These are phyloP conservation scores for Cygnus buccinator DNA, from an alignment of 2,113 vertebrate species.

Conservation along the genomic window DNA sequence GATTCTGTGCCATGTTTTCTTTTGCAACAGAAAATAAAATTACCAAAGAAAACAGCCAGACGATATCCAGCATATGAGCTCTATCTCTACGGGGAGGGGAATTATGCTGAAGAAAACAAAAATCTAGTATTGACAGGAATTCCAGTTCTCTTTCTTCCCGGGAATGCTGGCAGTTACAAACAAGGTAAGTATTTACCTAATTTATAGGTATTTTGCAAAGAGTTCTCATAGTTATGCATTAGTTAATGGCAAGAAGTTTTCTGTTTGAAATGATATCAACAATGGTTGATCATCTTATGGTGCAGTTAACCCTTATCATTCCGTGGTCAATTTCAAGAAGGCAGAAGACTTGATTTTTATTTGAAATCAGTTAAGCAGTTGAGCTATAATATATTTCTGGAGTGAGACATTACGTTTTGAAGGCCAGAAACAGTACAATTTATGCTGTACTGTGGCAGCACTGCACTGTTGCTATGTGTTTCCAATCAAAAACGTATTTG, in stretches of 20 bases:
- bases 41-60: conserved; percentile 86
- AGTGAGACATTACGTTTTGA: neutral
- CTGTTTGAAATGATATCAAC: neutral
- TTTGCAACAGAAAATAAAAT: conserved; percentile 84
- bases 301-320: neutral
- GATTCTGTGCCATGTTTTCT: neutral
- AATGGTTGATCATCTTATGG: neutral
- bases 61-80: conserved; percentile 91
- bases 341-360: neutral
- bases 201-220: neutral
- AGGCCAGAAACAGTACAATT: neutral
- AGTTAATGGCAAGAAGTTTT: neutral
- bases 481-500: neutral
- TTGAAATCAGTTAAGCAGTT: neutral
- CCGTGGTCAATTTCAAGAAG: neutral
- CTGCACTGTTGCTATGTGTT: neutral
- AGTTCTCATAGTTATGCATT: neutral
- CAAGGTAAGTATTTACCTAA: conserved; percentile 84
- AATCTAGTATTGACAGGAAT: conserved; percentile 88
- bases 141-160: conserved; percentile 96
- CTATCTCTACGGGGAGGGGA: conserved; percentile 94
- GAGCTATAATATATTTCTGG: neutral
- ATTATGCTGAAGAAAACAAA: conserved; percentile 89
- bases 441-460: neutral
- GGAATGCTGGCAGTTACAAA: conserved; percentile 96